Conservation (phyloP, 2,113 vertebrate species). For the Heteronetta atricapilla region DNA sequence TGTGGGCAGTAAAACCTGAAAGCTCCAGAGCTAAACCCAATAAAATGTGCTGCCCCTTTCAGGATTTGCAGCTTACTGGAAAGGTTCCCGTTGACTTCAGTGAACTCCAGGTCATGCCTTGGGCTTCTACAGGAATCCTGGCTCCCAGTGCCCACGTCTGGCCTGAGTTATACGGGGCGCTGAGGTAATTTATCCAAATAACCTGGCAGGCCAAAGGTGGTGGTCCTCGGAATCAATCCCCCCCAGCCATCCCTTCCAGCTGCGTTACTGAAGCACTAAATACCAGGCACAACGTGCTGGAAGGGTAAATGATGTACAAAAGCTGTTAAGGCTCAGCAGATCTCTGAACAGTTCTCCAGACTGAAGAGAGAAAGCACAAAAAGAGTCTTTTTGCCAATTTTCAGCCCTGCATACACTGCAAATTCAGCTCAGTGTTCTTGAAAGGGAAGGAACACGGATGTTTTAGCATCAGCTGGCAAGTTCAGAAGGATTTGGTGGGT, state of each 20-base stretch:
- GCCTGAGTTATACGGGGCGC: background rate
- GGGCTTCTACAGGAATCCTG: background rate
- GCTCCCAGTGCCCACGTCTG: background rate
- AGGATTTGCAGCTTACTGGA: background rate
- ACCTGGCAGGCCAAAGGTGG: background rate
- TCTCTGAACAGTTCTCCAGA: background rate
- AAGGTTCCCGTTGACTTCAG: background rate
- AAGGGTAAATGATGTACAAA: background rate
- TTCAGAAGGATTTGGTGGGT: background rate
- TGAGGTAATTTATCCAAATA: background rate
- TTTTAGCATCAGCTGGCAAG: background rate
- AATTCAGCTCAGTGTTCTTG: background rate
- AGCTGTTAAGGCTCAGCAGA: background rate
- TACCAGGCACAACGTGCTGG: background rate
- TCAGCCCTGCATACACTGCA: background rate
- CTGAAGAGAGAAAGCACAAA: no score
- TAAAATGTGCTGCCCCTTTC: background rate
- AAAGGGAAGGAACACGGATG: background rate
- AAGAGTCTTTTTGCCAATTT: background rate
- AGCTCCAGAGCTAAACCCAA: background rate
- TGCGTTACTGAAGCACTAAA: background rate
- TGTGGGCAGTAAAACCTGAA: background rate
- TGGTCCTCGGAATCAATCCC: background rate
- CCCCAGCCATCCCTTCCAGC: background rate
- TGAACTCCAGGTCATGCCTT: background rate